phyloP scores from a whole-genome alignment of 1,140 invertebrate species.

The Panulirus ornatus region DNA sequence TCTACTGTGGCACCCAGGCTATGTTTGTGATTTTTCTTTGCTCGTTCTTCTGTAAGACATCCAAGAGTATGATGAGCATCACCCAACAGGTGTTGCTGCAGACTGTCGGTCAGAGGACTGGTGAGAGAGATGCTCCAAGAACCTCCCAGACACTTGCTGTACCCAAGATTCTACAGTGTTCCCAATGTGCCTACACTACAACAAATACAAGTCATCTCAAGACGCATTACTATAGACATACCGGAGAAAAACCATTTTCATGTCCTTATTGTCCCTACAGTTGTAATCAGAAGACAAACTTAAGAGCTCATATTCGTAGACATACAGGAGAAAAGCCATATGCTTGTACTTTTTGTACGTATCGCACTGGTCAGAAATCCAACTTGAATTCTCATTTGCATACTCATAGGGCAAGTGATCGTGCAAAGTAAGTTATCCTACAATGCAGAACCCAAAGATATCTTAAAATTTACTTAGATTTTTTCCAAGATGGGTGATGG shows the following conservation, averaged over 20 bases:
- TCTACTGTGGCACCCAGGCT: not conserved
- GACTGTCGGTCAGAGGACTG: constrained; percentile 41
- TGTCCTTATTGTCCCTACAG: constrained; percentile 46
- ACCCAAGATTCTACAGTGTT: constrained; percentile 39
- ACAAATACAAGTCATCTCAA: constrained; percentile 27
- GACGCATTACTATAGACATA: constrained; percentile 49
- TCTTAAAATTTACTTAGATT: not conserved
- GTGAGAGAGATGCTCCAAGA: not conserved
- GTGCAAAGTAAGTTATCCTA: not conserved
- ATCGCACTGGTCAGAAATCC: constrained; percentile 24
- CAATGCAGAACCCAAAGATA: not conserved
- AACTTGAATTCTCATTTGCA: constrained; percentile 46
- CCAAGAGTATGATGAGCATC: constrained; percentile 34
- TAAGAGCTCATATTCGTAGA: constrained; percentile 37
- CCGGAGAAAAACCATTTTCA: constrained; percentile 47
- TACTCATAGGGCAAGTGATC: constrained; percentile 33
- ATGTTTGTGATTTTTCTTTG: not conserved
- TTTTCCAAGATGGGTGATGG: too few species aligned
- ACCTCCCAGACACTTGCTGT: not conserved
- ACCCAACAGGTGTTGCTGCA: constrained; percentile 49
- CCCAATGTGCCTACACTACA: constrained; percentile 43
- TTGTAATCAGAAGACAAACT: constrained; percentile 21
- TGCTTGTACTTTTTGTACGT: constrained; percentile 31
- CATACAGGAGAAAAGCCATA: constrained; percentile 57
- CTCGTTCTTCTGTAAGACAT: not conserved